Conservation (phyloP, 1,140 invertebrate genomes). For the Listronotus bonariensis region DNA sequence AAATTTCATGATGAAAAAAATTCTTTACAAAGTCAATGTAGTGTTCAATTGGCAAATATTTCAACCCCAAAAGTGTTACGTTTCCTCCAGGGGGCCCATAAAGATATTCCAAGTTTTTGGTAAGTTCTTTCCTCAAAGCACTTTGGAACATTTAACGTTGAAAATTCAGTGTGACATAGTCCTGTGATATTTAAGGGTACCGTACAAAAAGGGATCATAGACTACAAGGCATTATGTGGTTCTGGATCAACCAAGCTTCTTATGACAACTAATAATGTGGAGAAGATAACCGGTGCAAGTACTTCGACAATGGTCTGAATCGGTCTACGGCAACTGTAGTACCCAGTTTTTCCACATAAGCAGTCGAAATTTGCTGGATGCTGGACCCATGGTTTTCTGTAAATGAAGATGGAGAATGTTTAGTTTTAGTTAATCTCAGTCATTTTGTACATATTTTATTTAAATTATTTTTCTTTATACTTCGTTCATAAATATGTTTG, state of each 20-base stretch:
- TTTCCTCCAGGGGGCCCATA: no score
- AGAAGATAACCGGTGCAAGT: slow-evolving; percentile 69
- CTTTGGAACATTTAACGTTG: background rate
- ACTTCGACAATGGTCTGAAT: slow-evolving; percentile 74
- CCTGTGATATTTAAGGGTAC: slow-evolving; percentile 12
- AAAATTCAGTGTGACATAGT: background rate
- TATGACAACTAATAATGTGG: slow-evolving; percentile 69
- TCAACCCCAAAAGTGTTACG: no score
- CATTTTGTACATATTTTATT: no score
- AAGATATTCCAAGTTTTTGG: background rate
- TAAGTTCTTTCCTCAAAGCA: background rate
- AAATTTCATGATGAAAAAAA: no score
- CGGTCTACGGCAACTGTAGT: slow-evolving; percentile 73
- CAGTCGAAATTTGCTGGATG: slow-evolving; percentile 65
- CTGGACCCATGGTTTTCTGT: slow-evolving; percentile 46
- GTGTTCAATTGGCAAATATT: no score
- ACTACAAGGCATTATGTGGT: slow-evolving; percentile 25
- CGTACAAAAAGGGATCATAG: slow-evolving; percentile 51
- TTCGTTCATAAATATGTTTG: no score
- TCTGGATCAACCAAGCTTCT: slow-evolving; percentile 60
- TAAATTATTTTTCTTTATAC: no score
- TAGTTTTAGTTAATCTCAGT: no score
- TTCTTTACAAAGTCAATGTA: no score
- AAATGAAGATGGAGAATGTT: slow-evolving; percentile 1
- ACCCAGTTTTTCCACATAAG: slow-evolving; percentile 87